phyloP scores from a whole-genome alignment of 2,797 vertebrate genomes.

The Platyrinchus mystaceus region DNA sequence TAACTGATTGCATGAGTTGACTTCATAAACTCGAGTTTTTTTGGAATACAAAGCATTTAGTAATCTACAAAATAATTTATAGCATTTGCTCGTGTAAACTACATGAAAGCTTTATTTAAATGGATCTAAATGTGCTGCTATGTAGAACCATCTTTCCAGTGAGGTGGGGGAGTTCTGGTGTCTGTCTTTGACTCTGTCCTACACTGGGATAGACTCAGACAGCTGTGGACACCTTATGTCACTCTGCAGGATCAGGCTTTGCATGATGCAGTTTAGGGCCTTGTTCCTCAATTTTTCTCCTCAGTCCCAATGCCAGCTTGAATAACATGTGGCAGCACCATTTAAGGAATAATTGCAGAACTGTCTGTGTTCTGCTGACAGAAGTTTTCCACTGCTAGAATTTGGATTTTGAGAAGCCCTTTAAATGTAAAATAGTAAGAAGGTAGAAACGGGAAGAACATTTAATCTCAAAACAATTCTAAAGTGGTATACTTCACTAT shows the following conservation, averaged over 20 bases:
- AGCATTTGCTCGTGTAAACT: neutral
- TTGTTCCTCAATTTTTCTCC: neutral
- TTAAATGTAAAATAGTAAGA: neutral
- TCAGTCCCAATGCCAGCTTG: neutral
- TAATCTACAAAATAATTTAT: neutral
- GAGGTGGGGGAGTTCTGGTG: neutral
- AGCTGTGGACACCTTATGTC: neutral
- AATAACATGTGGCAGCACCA: neutral
- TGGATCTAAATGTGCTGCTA: neutral
- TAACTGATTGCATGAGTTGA: neutral
- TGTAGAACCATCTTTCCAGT: neutral
- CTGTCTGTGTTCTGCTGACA: neutral
- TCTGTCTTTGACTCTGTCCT: neutral
- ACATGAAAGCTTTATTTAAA: neutral
- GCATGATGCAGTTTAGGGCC: neutral
- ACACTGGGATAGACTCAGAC: neutral
- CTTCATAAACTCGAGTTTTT: neutral
- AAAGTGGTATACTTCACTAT: neutral
- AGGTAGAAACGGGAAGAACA: neutral
- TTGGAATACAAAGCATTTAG: neutral
- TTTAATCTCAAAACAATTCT: neutral
- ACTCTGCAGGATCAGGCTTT: neutral
- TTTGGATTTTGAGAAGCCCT: neutral
- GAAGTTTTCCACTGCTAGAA: neutral
- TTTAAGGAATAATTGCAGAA: neutral